Evolutionary conservation across 1,140 invertebrate species (phyloP).

Genomic region (Diabrotica virgifera): DNA sequence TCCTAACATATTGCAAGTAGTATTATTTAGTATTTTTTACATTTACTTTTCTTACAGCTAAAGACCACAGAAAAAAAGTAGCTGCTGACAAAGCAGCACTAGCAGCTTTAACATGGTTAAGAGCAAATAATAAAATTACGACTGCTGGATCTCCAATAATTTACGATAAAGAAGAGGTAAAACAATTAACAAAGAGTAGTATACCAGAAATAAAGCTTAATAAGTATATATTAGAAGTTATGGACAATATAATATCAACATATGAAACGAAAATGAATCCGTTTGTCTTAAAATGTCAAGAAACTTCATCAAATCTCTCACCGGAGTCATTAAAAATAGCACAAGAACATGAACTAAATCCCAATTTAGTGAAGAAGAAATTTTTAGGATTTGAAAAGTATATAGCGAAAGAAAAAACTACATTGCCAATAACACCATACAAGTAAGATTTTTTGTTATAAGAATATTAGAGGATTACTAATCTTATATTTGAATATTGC

Average conservation of each 20-base stretch:
- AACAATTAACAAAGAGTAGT: conserved; percentile 32
- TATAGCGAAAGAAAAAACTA: conserved; percentile 36
- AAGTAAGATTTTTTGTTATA: conserved; percentile 35
- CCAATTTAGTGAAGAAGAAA: conserved; percentile 26
- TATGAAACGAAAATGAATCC: conserved; percentile 34
- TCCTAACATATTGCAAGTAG: background rate
- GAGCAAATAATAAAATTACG: conserved; percentile 36
- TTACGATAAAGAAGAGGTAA: conserved; percentile 38
- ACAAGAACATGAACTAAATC: conserved; percentile 17
- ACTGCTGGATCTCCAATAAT: conserved; percentile 39
- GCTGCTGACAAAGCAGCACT: conserved; percentile 40
- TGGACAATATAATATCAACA: conserved; percentile 37
- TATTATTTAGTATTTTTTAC: background rate
- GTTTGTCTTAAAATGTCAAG: conserved; percentile 15
- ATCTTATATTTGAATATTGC: background rate
- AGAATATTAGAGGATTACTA: background rate
- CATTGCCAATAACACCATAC: conserved; percentile 42
- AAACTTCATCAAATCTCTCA: background rate
- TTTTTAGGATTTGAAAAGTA: conserved; percentile 30
- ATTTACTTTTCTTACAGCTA: conserved; percentile 5
- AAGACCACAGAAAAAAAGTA: conserved; percentile 38
- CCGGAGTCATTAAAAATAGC: conserved; percentile 21
- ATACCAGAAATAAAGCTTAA: conserved; percentile 32
- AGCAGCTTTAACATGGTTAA: conserved; percentile 37
- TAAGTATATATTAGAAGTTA: conserved; percentile 21